phyloP scores from a whole-genome alignment of 1,140 invertebrate genomes.

The Tetramorium parvispinum region DNA sequence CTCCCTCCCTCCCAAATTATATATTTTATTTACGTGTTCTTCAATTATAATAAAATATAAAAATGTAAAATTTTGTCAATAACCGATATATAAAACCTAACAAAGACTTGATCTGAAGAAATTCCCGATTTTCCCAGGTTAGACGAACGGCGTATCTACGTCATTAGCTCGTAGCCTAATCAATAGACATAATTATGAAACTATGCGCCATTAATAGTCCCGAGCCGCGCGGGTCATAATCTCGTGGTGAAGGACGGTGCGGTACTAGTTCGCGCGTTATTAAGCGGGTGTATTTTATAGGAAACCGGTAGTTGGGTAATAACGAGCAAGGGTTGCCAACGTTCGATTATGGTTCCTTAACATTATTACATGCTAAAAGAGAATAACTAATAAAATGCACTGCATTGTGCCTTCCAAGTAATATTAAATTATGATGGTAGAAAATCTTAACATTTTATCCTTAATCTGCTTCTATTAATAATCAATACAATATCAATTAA shows the following conservation, averaged over 20 bases:
- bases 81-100: neutral
- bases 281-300: constrained; percentile 75
- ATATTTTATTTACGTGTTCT: neutral
- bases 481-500: neutral
- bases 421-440: constrained; percentile 13
- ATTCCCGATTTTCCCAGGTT: constrained; percentile 32
- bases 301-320: constrained; percentile 71
- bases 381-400: constrained; percentile 39
- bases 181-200: constrained; percentile 77
- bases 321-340: constrained; percentile 51
- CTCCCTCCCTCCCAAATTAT: too few species aligned
- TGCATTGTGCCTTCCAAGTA: constrained; percentile 22
- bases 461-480: neutral
- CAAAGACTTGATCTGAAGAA: neutral
- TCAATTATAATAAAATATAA: neutral
- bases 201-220: constrained; percentile 73
- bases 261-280: constrained; percentile 73
- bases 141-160: constrained; percentile 47
- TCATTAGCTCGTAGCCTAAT: constrained; percentile 69
- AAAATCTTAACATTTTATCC: neutral
- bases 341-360: constrained; percentile 53
- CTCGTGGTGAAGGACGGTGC: constrained; percentile 60
- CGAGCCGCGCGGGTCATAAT: constrained; percentile 64
- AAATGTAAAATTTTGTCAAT: neutral
- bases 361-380: constrained; percentile 43